Evolutionary conservation across 2,113 vertebrate genomes (phyloP).

Genomic region (zebrafish (Danio rerio)): GRCz12tu NC_133184.1:27044001-27044500

Average conservation of each 20-base stretch:
- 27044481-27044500: no score
- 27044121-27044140: background rate
- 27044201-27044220: constrained; percentile 55
- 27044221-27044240: constrained; percentile 46
- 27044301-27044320: constrained; percentile 92
- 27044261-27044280: constrained; percentile 79
- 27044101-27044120: constrained; percentile 3
- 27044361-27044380: constrained; percentile 82
- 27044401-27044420: background rate
- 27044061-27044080: constrained; percentile 16
- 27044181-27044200: background rate
- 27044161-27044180: background rate
- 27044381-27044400: background rate
- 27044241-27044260: constrained; percentile 72
- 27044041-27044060: background rate
- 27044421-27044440: no score
- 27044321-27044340: constrained; percentile 97
- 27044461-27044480: no score
- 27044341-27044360: constrained; percentile 91
- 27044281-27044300: constrained; percentile 89
- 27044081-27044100: background rate
- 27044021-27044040: background rate
- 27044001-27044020: background rate
- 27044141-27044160: background rate
- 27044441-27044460: no score